Base-by-base conservation (phyloP, 2,888 invertebrate species). In the Oxystoma pomonae region DNA sequence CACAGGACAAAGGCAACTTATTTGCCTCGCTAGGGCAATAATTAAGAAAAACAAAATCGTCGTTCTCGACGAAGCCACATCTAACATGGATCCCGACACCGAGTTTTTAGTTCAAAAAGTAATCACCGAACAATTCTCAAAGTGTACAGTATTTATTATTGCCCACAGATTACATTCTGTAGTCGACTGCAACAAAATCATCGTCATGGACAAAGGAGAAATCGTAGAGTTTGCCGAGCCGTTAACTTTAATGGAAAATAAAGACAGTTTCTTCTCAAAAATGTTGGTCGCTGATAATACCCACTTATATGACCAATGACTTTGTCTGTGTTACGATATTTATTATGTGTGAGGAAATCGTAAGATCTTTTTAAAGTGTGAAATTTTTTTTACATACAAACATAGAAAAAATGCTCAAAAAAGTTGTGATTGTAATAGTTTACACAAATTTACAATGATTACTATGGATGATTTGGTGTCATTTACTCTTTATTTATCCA, bases 81-180 rank as follows among this genome's bases (percentile, higher is more conserved):
- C 92, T 35, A 91, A 91, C 74, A 90, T 92, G n/a, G 92, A 92
- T 78, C 87, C 87, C 0, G 86, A 87, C 64, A 91, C 91, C 21
- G 92, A 92, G 73, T 84, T 83, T 1, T 76, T 92, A 16, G 91
- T 94, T 67, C 92, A 92, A 74, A 82, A 83, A 49, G 90, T 91
- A 0, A 91, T 93, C 65, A 81, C 90, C 67, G 83, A 82, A 58
- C 89, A 90, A 76, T 93, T 93, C 75, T 83, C 82, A 0, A 82
- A 86, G 21, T 92, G 92, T 76, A 92, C 92, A 0, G 91, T 94
- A 50, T 83, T 94, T 58, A 92, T 92, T 0, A 90, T 94, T 59
- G 94, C 93, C 22, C 93, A 94, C 80, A 84, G 92, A 53, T 83
- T 95, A 2, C 87, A 93, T 73, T 92, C 93, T 0, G 89, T 94